Conservation (phyloP, 2,113 vertebrate genomes). For the Dissostichus mawsoni region DNA sequence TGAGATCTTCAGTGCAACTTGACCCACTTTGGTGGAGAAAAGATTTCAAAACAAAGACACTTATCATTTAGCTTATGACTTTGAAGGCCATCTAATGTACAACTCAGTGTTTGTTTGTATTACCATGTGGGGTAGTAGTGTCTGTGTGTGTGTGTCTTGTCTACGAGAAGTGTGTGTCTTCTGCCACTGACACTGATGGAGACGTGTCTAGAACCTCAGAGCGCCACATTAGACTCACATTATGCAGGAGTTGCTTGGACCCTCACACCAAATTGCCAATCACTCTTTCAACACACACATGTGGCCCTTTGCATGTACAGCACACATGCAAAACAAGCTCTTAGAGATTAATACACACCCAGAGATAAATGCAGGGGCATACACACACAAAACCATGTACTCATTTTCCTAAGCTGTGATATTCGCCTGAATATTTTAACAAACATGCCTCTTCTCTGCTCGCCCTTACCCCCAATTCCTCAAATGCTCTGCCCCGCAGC, state of each 20-base stretch:
- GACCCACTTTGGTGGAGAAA: slow-evolving; percentile 28
- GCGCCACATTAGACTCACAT: slow-evolving; percentile 58
- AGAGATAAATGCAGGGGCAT: slow-evolving; percentile 13
- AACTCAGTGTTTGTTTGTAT: slow-evolving; percentile 11
- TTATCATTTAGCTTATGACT: slow-evolving; percentile 37
- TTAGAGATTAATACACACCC: not conserved
- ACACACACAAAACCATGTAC: not conserved
- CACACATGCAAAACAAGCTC: slow-evolving; percentile 3
- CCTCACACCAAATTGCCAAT: slow-evolving; percentile 45
- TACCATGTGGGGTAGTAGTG: slow-evolving; percentile 25
- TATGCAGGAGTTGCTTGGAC: slow-evolving; percentile 59
- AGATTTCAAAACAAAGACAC: slow-evolving; percentile 31
- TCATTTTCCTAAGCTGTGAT: slow-evolving; percentile 22
- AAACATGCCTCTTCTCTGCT: slow-evolving; percentile 42
- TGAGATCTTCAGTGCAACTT: slow-evolving; percentile 19
- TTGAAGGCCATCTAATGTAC: slow-evolving; percentile 29
- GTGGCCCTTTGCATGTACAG: not conserved
- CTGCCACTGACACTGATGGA: slow-evolving; percentile 19
- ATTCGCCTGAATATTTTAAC: slow-evolving; percentile 61
- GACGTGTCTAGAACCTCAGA: slow-evolving; percentile 66
- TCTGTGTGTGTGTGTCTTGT: slow-evolving; percentile 11
- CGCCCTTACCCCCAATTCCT: slow-evolving; percentile 41
- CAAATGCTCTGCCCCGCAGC: slow-evolving; percentile 42
- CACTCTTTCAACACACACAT: slow-evolving; percentile 15
- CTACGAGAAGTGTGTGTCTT: slow-evolving; percentile 25